Evolutionary conservation across 2,888 invertebrate species (phyloP).

Genomic region (Hydraecia micacea): DNA sequence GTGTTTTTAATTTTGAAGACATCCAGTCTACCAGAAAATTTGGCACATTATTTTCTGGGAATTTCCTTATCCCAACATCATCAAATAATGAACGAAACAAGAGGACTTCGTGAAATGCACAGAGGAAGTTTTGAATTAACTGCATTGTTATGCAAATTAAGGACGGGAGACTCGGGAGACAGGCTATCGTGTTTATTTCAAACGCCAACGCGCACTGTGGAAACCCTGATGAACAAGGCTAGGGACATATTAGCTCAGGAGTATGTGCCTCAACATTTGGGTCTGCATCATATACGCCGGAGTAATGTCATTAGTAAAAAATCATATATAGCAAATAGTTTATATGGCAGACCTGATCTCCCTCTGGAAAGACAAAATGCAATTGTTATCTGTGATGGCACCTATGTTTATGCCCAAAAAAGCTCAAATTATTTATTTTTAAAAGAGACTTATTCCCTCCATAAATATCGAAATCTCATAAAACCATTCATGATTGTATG

Average conservation of each 20-base stretch:
- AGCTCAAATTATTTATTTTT: slow-evolving; percentile 19
- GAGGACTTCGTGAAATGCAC: slow-evolving; percentile 28
- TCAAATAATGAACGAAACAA: slow-evolving; percentile 23
- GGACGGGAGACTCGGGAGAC: slow-evolving; percentile 32
- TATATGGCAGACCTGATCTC: slow-evolving; percentile 35
- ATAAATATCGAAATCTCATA: slow-evolving; percentile 19
- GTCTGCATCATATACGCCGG: slow-evolving; percentile 30
- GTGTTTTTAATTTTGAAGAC: slow-evolving; percentile 25
- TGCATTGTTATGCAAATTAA: slow-evolving; percentile 34
- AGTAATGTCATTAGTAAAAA: slow-evolving; percentile 33
- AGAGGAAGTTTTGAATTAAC: slow-evolving; percentile 34
- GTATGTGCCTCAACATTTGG: slow-evolving; percentile 36
- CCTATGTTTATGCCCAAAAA: slow-evolving; percentile 34
- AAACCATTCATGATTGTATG: slow-evolving; percentile 26
- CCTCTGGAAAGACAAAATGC: slow-evolving; percentile 16
- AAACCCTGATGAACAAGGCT: slow-evolving; percentile 44
- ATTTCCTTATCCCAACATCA: slow-evolving; percentile 18
- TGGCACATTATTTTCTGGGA: slow-evolving; percentile 25
- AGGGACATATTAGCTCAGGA: slow-evolving; percentile 40
- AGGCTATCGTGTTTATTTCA: slow-evolving; percentile 31
- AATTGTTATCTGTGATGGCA: slow-evolving; percentile 40
- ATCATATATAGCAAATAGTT: slow-evolving; percentile 28
- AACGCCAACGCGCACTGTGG: slow-evolving; percentile 40
- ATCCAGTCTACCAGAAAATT: slow-evolving; percentile 14
- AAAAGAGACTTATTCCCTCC: slow-evolving; percentile 17